These are phyloP conservation scores for Hanleya hanleyi DNA, from an alignment of 2,888 invertebrate genomes.

Conservation along the genomic window DNA sequence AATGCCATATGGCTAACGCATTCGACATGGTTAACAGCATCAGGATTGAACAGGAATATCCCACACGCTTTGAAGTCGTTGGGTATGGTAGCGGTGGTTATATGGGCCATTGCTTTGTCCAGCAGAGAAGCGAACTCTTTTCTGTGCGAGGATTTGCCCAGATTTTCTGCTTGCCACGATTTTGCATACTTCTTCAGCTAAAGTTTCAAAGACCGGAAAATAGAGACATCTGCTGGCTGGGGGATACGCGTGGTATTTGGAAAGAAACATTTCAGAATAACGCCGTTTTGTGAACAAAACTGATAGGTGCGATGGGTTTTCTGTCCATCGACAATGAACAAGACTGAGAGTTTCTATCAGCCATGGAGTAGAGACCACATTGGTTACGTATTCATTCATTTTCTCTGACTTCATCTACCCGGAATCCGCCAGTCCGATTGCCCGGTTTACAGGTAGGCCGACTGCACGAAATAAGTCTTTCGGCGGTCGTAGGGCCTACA, in stretches of 20 bases:
- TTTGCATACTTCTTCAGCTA: slow-evolving; percentile 27
- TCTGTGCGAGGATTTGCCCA: slow-evolving; percentile 19
- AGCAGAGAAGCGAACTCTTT: slow-evolving; percentile 21
- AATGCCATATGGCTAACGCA: neutral
- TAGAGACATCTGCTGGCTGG: slow-evolving; percentile 29
- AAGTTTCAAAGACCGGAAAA: slow-evolving; percentile 28
- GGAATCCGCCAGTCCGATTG: neutral
- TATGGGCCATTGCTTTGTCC: slow-evolving; percentile 19
- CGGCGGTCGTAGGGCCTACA: neutral
- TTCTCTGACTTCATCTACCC: slow-evolving; percentile 8
- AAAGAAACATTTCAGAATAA: slow-evolving; percentile 30
- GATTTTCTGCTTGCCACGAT: slow-evolving; percentile 29
- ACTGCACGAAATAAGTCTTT: neutral
- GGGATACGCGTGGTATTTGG: slow-evolving; percentile 29
- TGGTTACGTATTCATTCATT: neutral
- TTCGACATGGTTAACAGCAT: slow-evolving; percentile 27
- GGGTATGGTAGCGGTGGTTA: slow-evolving; percentile 19
- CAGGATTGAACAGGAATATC: slow-evolving; percentile 25
- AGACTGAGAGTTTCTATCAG: slow-evolving; percentile 3
- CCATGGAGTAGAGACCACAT: slow-evolving; percentile 1
- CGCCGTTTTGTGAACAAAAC: slow-evolving; percentile 14
- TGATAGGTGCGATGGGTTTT: neutral
- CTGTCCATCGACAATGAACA: slow-evolving; percentile 8
- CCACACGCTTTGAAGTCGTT: slow-evolving; percentile 26
- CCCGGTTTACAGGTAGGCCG: neutral